phyloP scores from a whole-genome alignment of 1,140 invertebrate genomes.

The Drosophila truncata region DNA sequence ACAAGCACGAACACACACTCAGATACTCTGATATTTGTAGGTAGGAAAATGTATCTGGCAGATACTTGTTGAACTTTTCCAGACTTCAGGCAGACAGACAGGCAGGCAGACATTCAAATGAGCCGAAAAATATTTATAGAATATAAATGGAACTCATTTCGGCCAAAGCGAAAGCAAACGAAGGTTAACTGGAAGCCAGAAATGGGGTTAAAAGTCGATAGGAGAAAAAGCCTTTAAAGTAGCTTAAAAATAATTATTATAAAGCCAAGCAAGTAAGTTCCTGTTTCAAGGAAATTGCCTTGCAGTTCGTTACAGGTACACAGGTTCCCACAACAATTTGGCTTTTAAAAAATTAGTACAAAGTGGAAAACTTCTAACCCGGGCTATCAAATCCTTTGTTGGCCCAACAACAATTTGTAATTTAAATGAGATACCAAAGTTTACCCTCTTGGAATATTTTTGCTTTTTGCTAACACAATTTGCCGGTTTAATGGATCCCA shows the following conservation, averaged over 20 bases:
- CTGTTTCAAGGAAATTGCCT: background rate
- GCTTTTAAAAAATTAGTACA: background rate
- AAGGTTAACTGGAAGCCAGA: background rate
- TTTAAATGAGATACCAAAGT: slow-evolving; percentile 15
- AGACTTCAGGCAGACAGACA: slow-evolving; percentile 61
- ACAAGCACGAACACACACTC: slow-evolving; percentile 14
- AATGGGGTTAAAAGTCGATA: slow-evolving; percentile 3
- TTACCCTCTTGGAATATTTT: slow-evolving; percentile 22
- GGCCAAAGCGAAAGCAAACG: slow-evolving; percentile 25
- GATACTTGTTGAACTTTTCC: slow-evolving; percentile 44
- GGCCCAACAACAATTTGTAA: slow-evolving; percentile 1
- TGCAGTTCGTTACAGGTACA: background rate
- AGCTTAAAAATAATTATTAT: background rate
- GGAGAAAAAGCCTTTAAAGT: background rate
- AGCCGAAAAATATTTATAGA: slow-evolving; percentile 71
- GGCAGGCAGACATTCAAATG: slow-evolving; percentile 71
- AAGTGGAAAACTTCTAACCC: background rate
- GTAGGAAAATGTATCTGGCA: slow-evolving; percentile 13
- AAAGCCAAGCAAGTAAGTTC: background rate
- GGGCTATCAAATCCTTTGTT: background rate
- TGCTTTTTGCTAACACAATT: slow-evolving; percentile 53
- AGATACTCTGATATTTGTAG: background rate
- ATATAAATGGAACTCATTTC: slow-evolving; percentile 50
- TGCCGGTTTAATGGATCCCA: slow-evolving; percentile 51
- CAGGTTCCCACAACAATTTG: background rate